Evolutionary conservation across 2,797 vertebrate species (phyloP).

Genomic region (Megaceryle alcyon): DNA sequence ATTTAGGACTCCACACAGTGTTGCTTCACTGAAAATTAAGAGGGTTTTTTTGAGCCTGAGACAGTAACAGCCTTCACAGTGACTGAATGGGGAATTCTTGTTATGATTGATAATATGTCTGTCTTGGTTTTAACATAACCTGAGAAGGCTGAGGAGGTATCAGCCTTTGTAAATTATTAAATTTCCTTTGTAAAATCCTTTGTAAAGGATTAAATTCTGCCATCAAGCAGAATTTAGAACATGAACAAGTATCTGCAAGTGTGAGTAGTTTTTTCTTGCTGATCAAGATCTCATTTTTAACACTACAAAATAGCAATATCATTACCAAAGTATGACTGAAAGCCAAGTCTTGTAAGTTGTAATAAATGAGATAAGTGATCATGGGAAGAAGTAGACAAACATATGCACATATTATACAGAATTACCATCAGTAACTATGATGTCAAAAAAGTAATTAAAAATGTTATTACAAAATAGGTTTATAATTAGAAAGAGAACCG

Average conservation of each 20-base stretch:
- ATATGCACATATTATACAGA: neutral
- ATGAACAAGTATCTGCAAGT: neutral
- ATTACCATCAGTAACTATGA: neutral
- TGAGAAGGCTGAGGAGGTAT: neutral
- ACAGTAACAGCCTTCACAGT: neutral
- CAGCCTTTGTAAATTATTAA: neutral
- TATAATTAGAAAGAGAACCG: neutral
- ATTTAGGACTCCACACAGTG: neutral
- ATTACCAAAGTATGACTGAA: neutral
- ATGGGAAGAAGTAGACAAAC: neutral
- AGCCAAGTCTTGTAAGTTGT: neutral
- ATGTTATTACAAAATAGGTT: neutral
- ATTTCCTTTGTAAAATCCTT: too few relatives aligned
- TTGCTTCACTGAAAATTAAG: neutral
- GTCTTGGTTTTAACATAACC: neutral
- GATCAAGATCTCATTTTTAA: neutral
- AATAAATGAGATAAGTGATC: neutral
- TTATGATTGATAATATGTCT: neutral
- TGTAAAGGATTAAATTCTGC: neutral
- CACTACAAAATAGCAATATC: neutral
- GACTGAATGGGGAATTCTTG: neutral
- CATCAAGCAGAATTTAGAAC: neutral
- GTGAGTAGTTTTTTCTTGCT: neutral
- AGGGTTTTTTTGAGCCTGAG: neutral
- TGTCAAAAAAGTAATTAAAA: neutral